These are phyloP conservation scores for Babyrousa celebensis DNA, from an alignment of 2,797 vertebrate species.

Conservation along the genomic window DNA sequence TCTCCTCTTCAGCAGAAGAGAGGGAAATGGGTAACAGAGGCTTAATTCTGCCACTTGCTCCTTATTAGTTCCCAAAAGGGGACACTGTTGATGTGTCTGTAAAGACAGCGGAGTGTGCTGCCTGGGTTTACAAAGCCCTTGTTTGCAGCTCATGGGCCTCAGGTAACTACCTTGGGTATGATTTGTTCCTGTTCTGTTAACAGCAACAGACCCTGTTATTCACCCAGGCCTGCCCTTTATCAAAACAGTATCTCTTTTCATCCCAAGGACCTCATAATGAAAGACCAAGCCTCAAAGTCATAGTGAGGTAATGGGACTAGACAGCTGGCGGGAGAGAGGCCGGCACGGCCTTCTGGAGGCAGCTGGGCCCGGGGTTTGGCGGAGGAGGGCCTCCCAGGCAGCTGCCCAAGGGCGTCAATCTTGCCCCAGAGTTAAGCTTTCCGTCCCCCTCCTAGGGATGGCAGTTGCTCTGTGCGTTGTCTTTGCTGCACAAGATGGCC, in stretches of 20 bases:
- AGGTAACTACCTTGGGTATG: neutral
- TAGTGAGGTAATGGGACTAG: neutral
- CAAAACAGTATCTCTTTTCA: conserved; percentile 48
- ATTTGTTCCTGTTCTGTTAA: neutral
- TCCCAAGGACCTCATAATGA: conserved; percentile 41
- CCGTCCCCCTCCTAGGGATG: neutral
- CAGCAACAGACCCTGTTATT: neutral
- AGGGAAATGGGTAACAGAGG: neutral
- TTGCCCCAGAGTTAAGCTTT: neutral
- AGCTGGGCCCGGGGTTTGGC: neutral
- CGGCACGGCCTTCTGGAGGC: neutral
- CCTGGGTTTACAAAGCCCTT: neutral
- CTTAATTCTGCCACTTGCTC: neutral
- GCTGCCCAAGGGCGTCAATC: conserved; percentile 10
- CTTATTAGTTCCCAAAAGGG: conserved; percentile 3
- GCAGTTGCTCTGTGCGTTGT: neutral
- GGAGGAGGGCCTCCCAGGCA: neutral
- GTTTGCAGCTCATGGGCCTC: neutral
- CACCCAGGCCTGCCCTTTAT: conserved; percentile 33
- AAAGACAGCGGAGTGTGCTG: neutral
- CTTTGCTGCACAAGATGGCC: neutral
- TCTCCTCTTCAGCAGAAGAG: neutral
- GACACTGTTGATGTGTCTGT: neutral
- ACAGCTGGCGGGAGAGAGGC: conserved; percentile 58
- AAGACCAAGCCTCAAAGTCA: neutral